Evolutionary conservation across 1,140 invertebrate genomes (phyloP).

Genomic region (Drosophila pachea): DNA sequence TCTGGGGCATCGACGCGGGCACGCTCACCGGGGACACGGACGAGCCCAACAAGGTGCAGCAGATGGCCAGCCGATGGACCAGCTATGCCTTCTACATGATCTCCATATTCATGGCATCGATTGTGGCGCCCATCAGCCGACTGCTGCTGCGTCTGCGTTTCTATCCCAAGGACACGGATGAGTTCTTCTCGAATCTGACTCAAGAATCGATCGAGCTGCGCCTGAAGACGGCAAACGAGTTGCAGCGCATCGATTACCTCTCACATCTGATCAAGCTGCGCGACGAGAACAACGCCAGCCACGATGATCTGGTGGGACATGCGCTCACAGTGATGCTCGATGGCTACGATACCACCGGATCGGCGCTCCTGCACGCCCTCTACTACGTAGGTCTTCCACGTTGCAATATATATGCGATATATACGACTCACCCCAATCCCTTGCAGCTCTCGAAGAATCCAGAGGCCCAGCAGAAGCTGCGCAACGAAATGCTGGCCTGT

Average conservation of each 20-base stretch:
- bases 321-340: slow-evolving; percentile 81
- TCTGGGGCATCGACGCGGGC: slow-evolving; percentile 79
- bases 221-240: slow-evolving; percentile 74
- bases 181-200: slow-evolving; percentile 73
- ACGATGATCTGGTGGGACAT: slow-evolving; percentile 82
- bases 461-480: slow-evolving; percentile 53
- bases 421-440: neutral
- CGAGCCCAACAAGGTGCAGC: slow-evolving; percentile 48
- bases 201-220: slow-evolving; percentile 67
- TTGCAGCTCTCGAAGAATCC: slow-evolving; percentile 57
- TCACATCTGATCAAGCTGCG: slow-evolving; percentile 75
- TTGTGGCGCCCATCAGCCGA: slow-evolving; percentile 50
- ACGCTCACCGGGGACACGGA: slow-evolving; percentile 48
- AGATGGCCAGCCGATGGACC: slow-evolving; percentile 61
- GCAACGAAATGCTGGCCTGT: slow-evolving; percentile 64
- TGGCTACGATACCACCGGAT: slow-evolving; percentile 82
- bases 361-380: slow-evolving; percentile 60
- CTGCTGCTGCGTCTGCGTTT: slow-evolving; percentile 50
- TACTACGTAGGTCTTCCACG: slow-evolving; percentile 51
- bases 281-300: slow-evolving; percentile 78
- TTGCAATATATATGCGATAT: neutral
- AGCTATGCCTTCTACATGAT: slow-evolving; percentile 53
- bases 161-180: slow-evolving; percentile 56
- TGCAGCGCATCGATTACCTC: slow-evolving; percentile 71
- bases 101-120: slow-evolving; percentile 51